phyloP scores from a whole-genome alignment of 2,888 invertebrate genomes.

The Sialis lutaria region DNA sequence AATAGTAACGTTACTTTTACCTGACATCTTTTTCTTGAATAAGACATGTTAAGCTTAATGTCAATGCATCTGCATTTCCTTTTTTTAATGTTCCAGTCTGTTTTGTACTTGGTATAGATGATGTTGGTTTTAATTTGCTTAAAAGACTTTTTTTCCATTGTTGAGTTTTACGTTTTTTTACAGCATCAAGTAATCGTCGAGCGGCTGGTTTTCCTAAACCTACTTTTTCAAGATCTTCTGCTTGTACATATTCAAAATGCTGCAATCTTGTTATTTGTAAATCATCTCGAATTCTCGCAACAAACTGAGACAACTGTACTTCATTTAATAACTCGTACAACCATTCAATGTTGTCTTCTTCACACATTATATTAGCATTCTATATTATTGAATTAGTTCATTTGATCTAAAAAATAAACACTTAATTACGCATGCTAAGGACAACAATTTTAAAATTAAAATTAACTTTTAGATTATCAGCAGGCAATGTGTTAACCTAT shows the following conservation, averaged over 20 bases:
- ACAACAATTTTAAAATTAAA: too few relatives aligned
- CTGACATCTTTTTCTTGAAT: slow-evolving; percentile 72
- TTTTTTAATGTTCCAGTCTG: slow-evolving; percentile 26
- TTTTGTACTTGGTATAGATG: slow-evolving; percentile 17
- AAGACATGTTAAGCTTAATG: slow-evolving; percentile 49
- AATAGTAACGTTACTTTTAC: too few relatives aligned
- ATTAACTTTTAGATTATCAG: too few relatives aligned
- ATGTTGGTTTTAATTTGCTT: slow-evolving; percentile 50
- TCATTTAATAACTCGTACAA: slow-evolving; percentile 71
- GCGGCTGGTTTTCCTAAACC: slow-evolving; percentile 90
- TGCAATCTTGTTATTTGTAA: slow-evolving; percentile 77
- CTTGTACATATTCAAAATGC: slow-evolving; percentile 94
- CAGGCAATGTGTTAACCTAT: too few relatives aligned
- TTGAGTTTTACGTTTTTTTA: slow-evolving; percentile 70
- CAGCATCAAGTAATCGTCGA: slow-evolving; percentile 75
- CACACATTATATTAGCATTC: background rate
- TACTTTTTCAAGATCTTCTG: slow-evolving; percentile 86
- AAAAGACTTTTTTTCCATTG: slow-evolving; percentile 70
- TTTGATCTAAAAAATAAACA: too few relatives aligned
- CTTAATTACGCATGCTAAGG: too few relatives aligned
- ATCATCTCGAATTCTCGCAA: slow-evolving; percentile 76
- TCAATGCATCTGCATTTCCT: slow-evolving; percentile 21
- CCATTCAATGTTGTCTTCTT: slow-evolving; percentile 51
- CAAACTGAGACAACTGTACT: slow-evolving; percentile 84
- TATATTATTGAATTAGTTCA: too few relatives aligned